A percentile compares a stretch with the other conserved stretches of the same genome.
These are phyloP conservation scores for Dolomedes plantarius DNA, from an alignment of 2,888 invertebrate genomes.

Conservation along the genomic window DNA sequence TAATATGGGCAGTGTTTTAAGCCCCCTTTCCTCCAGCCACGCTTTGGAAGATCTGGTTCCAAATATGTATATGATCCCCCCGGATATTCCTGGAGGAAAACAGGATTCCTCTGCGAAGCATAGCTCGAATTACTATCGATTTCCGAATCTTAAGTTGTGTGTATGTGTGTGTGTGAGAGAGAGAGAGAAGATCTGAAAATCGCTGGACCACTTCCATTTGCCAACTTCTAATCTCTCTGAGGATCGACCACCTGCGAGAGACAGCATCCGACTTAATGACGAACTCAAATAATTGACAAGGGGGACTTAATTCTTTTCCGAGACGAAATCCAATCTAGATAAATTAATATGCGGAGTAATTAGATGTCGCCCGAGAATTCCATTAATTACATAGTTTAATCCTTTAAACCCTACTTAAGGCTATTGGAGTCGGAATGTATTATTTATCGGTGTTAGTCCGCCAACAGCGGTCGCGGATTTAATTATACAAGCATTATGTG, in stretches of 20 bases:
- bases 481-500: background rate
- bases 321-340: background rate
- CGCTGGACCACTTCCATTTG: background rate
- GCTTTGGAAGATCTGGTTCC: too few relatives aligned
- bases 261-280: background rate
- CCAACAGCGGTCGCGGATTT: background rate
- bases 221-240: background rate
- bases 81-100: background rate
- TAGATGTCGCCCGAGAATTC: slow-evolving; percentile 1
- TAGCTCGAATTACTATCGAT: slow-evolving; percentile 16
- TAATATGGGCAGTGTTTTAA: too few relatives aligned
- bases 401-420: background rate
- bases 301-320: background rate
- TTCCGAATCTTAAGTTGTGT: background rate
- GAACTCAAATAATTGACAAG: background rate
- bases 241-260: slow-evolving; percentile 5
- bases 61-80: background rate
- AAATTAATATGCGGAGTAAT: slow-evolving; percentile 12
- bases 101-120: background rate
- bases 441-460: background rate
- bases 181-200: background rate
- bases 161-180: too few relatives aligned
- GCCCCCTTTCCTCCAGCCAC: too few relatives aligned
- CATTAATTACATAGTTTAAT: slow-evolving; percentile 12
- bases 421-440: slow-evolving; percentile 1